Evolutionary conservation across 2,888 invertebrate genomes (phyloP).

Genomic region (Biston stratarius): DNA sequence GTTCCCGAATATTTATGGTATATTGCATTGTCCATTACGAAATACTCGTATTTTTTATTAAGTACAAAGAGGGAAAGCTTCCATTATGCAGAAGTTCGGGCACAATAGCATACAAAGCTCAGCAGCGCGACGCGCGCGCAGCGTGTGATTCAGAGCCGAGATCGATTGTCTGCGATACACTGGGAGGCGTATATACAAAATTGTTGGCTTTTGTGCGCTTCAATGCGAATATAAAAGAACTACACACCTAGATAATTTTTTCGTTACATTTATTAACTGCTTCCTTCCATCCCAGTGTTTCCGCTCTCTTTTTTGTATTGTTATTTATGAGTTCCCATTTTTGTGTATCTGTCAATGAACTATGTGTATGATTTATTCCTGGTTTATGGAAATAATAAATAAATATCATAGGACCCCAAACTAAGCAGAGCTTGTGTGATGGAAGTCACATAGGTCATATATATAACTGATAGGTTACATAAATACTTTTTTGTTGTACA

Average conservation of each 20-base stretch:
- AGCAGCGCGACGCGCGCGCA: slow-evolving; percentile 80
- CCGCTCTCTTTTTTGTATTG: slow-evolving; percentile 59
- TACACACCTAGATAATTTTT: slow-evolving; percentile 73
- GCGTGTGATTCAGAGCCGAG: slow-evolving; percentile 77
- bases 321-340: slow-evolving; percentile 51
- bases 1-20: slow-evolving; percentile 59
- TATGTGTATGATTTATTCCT: slow-evolving; percentile 23
- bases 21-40: slow-evolving; percentile 72
- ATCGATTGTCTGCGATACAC: slow-evolving; percentile 79
- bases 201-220: slow-evolving; percentile 71
- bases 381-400: slow-evolving; percentile 11
- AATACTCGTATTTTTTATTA: slow-evolving; percentile 78
- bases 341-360: slow-evolving; percentile 37
- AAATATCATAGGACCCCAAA: too few species aligned
- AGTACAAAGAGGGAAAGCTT: slow-evolving; percentile 75
- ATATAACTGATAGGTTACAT: too few species aligned
- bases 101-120: slow-evolving; percentile 71
- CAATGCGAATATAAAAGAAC: slow-evolving; percentile 72
- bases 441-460: too few species aligned
- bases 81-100: slow-evolving; percentile 78
- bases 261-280: slow-evolving; percentile 69
- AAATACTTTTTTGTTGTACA: too few species aligned
- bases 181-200: slow-evolving; percentile 75
- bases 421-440: too few species aligned
- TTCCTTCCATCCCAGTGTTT: slow-evolving; percentile 70